A percentile compares a stretch with the other conserved stretches of the same genome.
phyloP scores from a whole-genome alignment of 2,797 vertebrate genomes.

The Brachyalestes nurse region DNA sequence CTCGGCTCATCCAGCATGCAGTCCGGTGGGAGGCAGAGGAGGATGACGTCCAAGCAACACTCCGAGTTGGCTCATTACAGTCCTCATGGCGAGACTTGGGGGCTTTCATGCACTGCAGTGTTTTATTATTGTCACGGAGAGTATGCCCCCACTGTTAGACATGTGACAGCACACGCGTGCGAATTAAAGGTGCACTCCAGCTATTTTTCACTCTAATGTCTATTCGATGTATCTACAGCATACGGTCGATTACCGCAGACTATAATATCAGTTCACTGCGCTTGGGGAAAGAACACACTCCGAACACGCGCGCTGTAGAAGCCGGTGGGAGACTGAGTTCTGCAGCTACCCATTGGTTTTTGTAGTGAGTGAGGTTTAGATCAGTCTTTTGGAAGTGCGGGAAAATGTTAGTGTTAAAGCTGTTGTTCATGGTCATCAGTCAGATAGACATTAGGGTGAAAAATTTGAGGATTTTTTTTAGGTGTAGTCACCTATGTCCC shows the following conservation, averaged over 20 bases:
- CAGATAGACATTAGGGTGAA: background rate
- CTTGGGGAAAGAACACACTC: background rate
- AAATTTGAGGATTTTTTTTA: background rate
- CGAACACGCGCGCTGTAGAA: background rate
- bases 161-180: background rate
- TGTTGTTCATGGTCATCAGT: background rate
- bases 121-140: slow-evolving; percentile 29
- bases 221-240: background rate
- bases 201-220: background rate
- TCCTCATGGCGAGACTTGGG: slow-evolving; percentile 20
- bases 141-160: background rate
- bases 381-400: background rate
- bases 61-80: slow-evolving; percentile 42
- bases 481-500: background rate
- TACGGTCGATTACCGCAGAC: background rate
- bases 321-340: background rate
- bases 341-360: background rate
- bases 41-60: slow-evolving; percentile 47
- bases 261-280: background rate
- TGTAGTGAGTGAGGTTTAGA: background rate
- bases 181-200: background rate
- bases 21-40: slow-evolving; percentile 40
- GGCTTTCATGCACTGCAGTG: slow-evolving; percentile 28
- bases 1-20: slow-evolving; percentile 42
- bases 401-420: background rate